These are phyloP conservation scores for Papilio aristodemus DNA, from an alignment of 1,140 invertebrate species.

Conservation along the genomic window DNA sequence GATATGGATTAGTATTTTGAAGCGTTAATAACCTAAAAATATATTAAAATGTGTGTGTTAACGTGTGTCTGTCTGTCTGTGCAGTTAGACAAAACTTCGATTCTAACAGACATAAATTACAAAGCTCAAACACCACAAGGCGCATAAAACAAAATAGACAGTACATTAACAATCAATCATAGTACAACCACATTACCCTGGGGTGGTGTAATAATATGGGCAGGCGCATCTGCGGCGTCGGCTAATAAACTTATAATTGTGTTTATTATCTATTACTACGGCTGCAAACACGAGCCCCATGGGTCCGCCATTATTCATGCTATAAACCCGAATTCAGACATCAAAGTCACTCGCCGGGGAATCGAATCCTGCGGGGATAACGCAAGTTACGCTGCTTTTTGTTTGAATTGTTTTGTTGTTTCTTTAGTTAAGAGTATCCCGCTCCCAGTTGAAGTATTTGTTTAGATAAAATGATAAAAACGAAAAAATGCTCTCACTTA, in stretches of 20 bases:
- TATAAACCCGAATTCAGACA: conserved; percentile 49
- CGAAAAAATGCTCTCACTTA: background rate
- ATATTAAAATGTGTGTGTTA: too few relatives aligned
- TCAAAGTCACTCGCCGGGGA: conserved; percentile 50
- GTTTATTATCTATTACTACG: conserved; percentile 64
- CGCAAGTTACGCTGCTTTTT: conserved; percentile 36
- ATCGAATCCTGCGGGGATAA: conserved; percentile 43
- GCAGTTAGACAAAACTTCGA: too few relatives aligned
- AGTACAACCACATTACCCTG: conserved; percentile 34
- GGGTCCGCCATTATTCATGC: conserved; percentile 60
- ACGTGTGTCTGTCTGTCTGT: too few relatives aligned
- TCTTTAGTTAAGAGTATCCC: conserved; percentile 36
- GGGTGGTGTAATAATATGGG: conserved; percentile 9
- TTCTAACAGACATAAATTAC: too few relatives aligned
- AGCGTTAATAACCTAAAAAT: too few relatives aligned
- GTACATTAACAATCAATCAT: conserved; percentile 40
- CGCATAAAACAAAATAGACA: conserved; percentile 20
- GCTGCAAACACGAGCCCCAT: conserved; percentile 43
- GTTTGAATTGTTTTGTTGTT: conserved; percentile 49
- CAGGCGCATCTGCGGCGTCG: conserved; percentile 55
- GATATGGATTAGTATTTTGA: too few relatives aligned
- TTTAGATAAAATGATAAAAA: background rate
- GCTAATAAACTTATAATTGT: conserved; percentile 70
- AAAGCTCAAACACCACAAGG: too few relatives aligned
- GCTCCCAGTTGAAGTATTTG: background rate